These are phyloP conservation scores for Tachina fera DNA, from an alignment of 2,888 invertebrate species.

Conservation along the genomic window DNA sequence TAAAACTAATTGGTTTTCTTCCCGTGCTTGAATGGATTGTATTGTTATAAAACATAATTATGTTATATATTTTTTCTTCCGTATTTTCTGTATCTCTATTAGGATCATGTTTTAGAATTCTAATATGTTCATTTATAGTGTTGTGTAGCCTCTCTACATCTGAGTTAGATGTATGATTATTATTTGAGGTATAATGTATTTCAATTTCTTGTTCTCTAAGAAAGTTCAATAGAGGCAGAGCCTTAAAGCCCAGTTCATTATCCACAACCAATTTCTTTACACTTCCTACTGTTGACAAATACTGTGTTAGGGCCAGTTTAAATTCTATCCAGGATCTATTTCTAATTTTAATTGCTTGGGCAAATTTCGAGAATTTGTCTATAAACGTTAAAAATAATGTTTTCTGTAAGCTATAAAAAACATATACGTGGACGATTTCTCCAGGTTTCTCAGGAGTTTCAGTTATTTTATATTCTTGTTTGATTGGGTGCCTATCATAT, in stretches of 20 bases:
- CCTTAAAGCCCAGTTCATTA: not conserved
- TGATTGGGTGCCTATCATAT: not conserved
- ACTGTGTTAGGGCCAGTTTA: not conserved
- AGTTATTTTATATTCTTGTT: constrained; percentile 6
- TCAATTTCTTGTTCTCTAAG: not conserved
- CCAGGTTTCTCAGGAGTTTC: not conserved
- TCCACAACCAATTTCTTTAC: not conserved
- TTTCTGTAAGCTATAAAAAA: not conserved
- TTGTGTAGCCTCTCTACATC: too few species aligned
- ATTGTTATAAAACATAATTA: not conserved
- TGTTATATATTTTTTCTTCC: too few species aligned
- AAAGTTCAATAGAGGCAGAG: not conserved
- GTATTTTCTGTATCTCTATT: too few species aligned
- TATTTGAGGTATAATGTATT: not conserved
- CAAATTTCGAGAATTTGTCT: not conserved
- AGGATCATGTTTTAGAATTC: too few species aligned
- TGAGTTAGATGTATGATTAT: too few species aligned
- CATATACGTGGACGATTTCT: not conserved
- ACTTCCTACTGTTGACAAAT: not conserved
- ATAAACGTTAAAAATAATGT: not conserved
- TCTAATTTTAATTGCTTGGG: not conserved
- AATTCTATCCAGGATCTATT: not conserved
- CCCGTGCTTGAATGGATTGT: not conserved
- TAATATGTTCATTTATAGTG: too few species aligned
- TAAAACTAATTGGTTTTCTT: not conserved